Evolutionary conservation across 2,113 vertebrate species (phyloP), one percentile per base, ranked within the genome.

Genomic region (Orcinus orca): DNA sequence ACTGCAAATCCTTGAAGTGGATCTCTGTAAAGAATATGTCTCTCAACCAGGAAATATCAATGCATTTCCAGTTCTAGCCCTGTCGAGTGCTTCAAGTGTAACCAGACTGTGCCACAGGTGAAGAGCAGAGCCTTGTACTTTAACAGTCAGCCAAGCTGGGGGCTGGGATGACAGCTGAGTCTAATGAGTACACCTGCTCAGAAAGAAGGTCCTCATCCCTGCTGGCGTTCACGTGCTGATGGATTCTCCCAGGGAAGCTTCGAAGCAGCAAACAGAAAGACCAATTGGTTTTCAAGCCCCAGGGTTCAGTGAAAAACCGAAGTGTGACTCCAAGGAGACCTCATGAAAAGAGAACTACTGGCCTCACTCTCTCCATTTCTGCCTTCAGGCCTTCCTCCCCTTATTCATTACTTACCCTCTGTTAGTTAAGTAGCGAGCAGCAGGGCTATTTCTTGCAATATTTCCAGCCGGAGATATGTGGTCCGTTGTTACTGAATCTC

Each of bases 401-500:
- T 93, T 10, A 6, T 18, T 84, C 36, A 47, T 53, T 17, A 73
- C 99, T 99, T 97, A 99, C 99, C 99, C 99, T 97, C 98, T 99
- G 97, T 84, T 98, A 31, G 99, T 99, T 94, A 99, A 98, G 92
- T 99, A 99, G 86, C 99, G 99, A 20, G 99, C 99, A 50, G 99
- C 99, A 60, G 99, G 93, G 97, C 99, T 99, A 97, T 98, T 99
- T 93, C 99, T 99, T 93, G 99, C 99, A 44, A 99, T 99, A 98
- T 99, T 99, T 82, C 99, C 99, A 25, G 99, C 99, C 41, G 99
- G 99, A 82, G 99, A 99, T 95, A 99, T 99, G 98, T 99, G 99
- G 97, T 99, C 99, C 0, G 99, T 99, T 76, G 99, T 99, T 92
- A 99, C 99, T 0, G 99, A 99, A 98, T 99, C 99, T 14, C 99